A percentile compares a stretch with the other conserved stretches of the same genome.
Evolutionary conservation across 2,888 invertebrate genomes (phyloP).

Genomic region (Muschampia plurimacula): DNA sequence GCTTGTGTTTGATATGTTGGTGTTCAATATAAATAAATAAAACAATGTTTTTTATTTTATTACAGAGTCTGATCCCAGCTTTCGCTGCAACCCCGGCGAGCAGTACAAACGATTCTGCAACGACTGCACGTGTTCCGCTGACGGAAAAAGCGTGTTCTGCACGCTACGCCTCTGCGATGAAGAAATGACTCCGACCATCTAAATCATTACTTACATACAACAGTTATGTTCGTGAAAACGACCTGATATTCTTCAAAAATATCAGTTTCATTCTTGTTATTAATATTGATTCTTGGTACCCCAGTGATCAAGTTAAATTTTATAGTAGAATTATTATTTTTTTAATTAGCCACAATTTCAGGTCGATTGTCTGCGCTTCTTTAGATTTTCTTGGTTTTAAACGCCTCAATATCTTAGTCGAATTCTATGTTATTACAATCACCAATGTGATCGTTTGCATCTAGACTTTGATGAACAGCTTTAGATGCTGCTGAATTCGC

Average conservation of each 20-base stretch:
- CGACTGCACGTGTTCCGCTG: constrained; percentile 80
- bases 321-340: not conserved
- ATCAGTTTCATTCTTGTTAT: not conserved
- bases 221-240: constrained; percentile 8
- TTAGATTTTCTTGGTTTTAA: not conserved
- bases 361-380: not conserved
- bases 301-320: not conserved
- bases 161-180: constrained; percentile 74
- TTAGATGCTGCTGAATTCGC: not conserved
- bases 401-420: constrained; percentile 1
- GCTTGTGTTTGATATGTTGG: too few species aligned
- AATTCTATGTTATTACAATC: constrained; percentile 9
- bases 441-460: not conserved
- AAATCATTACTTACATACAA: constrained; percentile 36
- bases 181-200: constrained; percentile 53
- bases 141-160: constrained; percentile 77
- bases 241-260: constrained; percentile 7
- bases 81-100: constrained; percentile 80
- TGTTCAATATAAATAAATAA: too few species aligned
- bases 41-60: constrained; percentile 1
- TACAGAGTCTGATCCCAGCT: constrained; percentile 65
- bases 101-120: constrained; percentile 80
- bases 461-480: not conserved
- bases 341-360: not conserved
- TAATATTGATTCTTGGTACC: not conserved